Evolutionary conservation across 2,888 invertebrate species (phyloP).

Genomic region (Trisateles emortualis): DNA sequence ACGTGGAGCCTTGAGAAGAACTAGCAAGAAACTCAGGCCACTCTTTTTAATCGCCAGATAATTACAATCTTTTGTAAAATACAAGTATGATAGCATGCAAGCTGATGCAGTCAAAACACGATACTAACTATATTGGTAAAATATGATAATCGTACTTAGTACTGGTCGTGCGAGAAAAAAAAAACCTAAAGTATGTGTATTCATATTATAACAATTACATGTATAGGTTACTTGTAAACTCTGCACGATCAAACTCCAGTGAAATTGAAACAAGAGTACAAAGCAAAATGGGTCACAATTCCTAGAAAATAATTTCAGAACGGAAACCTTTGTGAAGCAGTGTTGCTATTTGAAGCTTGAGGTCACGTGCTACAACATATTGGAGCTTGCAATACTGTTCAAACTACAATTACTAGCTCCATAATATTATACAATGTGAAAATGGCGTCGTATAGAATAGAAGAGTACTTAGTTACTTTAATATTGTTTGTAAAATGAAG

Average conservation of each 20-base stretch:
- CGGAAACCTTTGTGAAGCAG: not conserved
- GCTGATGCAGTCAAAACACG: no score
- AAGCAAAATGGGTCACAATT: slow-evolving; percentile 10
- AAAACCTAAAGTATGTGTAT: not conserved
- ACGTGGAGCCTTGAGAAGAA: no score
- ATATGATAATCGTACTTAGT: no score
- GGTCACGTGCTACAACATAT: slow-evolving; percentile 17
- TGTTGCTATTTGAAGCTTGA: slow-evolving; percentile 6
- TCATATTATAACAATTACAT: not conserved
- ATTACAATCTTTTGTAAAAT: no score
- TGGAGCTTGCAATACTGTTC: slow-evolving; percentile 10
- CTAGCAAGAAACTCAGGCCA: no score
- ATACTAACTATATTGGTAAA: no score
- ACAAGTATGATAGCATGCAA: no score
- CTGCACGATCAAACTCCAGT: slow-evolving; percentile 1
- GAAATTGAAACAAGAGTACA: slow-evolving; percentile 11
- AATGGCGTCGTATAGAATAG: no score
- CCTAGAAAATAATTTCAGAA: slow-evolving; percentile 14
- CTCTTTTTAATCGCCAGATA: no score
- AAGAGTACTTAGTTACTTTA: no score
- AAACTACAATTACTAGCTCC: slow-evolving; percentile 7
- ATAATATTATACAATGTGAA: slow-evolving; percentile 1
- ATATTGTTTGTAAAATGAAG: no score
- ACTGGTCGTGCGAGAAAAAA: no score
- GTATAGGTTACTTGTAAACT: not conserved